These are phyloP conservation scores for Sycophila sp. DNA, from an alignment of 1,140 invertebrate genomes.

Conservation along the genomic window DNA sequence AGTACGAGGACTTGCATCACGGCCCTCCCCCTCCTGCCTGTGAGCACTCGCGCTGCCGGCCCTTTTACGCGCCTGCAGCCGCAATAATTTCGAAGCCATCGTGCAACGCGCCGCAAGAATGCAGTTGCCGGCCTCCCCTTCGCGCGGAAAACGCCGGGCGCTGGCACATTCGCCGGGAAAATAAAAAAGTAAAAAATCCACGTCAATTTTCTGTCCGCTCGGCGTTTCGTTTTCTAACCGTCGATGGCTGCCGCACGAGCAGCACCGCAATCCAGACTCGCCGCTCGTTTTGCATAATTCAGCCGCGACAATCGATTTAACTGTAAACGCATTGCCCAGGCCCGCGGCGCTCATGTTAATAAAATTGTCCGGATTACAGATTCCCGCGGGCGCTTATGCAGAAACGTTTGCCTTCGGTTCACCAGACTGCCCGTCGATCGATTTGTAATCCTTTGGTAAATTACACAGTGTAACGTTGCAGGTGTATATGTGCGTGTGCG, in stretches of 20 bases:
- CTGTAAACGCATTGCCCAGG: neutral
- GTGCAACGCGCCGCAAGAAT: conserved; percentile 1
- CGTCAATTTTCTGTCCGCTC: neutral
- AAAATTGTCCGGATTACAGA: too few relatives aligned
- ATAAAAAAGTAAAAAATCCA: too few relatives aligned
- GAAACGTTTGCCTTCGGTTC: too few relatives aligned
- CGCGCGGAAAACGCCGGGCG: neutral
- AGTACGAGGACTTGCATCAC: neutral
- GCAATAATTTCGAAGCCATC: conserved; percentile 6
- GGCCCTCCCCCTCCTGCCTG: neutral
- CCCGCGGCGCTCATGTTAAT: neutral
- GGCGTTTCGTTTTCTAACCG: neutral
- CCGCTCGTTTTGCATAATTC: neutral
- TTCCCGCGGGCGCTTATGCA: too few relatives aligned
- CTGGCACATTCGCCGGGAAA: too few relatives aligned
- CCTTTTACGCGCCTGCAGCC: neutral
- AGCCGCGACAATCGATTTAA: neutral
- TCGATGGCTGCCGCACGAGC: too few relatives aligned
- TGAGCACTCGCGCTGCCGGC: neutral
- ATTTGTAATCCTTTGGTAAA: too few relatives aligned
- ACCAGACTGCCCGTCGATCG: too few relatives aligned
- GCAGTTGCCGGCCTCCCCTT: conserved; percentile 12
- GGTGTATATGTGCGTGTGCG: too few relatives aligned
- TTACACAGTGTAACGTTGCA: too few relatives aligned
- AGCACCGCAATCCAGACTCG: too few relatives aligned